A percentile compares a stretch with the other conserved stretches of the same genome.
Evolutionary conservation across 2,113 vertebrate genomes (phyloP).

Genomic region (Tinamus guttatus): DNA sequence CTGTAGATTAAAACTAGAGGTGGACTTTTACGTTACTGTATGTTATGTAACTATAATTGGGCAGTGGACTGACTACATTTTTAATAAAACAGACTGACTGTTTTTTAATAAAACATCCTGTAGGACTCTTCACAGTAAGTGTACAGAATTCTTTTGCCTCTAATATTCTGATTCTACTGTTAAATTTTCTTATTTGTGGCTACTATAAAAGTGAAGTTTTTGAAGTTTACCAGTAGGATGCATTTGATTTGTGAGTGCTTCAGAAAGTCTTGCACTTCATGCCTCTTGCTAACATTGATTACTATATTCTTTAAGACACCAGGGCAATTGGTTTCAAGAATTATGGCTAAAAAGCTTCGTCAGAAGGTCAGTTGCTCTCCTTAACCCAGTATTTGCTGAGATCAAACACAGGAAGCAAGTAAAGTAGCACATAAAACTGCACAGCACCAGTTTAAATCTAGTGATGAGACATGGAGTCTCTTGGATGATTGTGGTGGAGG

Average conservation of each 20-base stretch:
- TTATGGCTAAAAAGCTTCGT: not conserved
- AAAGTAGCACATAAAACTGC: rapidly evolving
- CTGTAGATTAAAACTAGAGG: not conserved
- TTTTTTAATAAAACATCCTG: not conserved
- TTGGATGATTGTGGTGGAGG: not conserved
- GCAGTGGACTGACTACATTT: not conserved
- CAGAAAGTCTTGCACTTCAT: not conserved
- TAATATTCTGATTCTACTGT: not conserved
- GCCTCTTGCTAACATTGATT: not conserved
- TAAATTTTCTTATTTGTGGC: not conserved
- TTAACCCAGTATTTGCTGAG: not conserved
- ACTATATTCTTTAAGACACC: not conserved
- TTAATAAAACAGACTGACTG: not conserved
- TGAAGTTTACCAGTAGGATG: not conserved
- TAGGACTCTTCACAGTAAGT: not conserved
- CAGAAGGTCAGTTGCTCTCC: not conserved
- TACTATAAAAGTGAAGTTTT: not conserved
- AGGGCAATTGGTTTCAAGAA: not conserved
- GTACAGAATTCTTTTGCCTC: not conserved
- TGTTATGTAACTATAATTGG: not conserved
- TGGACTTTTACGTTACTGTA: not conserved
- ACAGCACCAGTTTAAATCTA: not conserved
- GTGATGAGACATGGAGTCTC: not conserved
- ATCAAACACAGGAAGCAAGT: not conserved
- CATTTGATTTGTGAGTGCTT: not conserved